Base-by-base conservation (phyloP, 1,140 invertebrate genomes). In the Drusus annulatus region DNA sequence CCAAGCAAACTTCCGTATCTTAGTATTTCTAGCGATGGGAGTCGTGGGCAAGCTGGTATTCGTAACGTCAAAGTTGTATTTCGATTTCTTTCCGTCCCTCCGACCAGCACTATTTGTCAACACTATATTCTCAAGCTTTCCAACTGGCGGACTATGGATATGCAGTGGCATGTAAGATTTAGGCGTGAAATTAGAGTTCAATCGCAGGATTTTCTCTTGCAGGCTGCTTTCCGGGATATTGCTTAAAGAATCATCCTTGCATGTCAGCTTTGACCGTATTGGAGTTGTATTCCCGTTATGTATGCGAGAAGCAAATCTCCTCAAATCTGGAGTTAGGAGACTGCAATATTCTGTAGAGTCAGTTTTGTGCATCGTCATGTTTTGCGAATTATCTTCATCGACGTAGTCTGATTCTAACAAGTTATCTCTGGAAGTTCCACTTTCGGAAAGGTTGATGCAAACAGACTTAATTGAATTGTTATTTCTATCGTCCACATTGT, bases 261-360 rank as follows among this genome's bases (percentile, higher is more conserved):
- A 69, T 6, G 36, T 58, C 13, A 76, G 21, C 52, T 83, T 83
- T 1, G 75, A 68, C 19, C 25, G 45, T 13, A 8, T 19, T n/a
- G 25, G 36, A 4, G 65, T 15, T 10, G 23, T 76, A 62, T 50
- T 25, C 6, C 17, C 21, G 19, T 58, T 65, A 25, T 80, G 21
- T 25, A 63, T 8, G 8, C 58, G 36, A 7, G 75, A 68, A 17
- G 60, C 17, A 28, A 78, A 80, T 28, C 25, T 76, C 16, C 86
- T 84, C 15, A 81, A 69, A 25, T 89, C 87, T 0, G 89, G 88
- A 58, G 88, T 89, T 2, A 88, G 78, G 60, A 90, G 86, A 54
- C 88, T 89, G 74, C 88, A 89, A 73, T 90, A 90, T 84, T 90
- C 88, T 0, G 89, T 90, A 1, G 89, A 90, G 80, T 89, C 88